phyloP scores from a whole-genome alignment of 2,797 vertebrate species.

The Glyptemys insculpta region DNA sequence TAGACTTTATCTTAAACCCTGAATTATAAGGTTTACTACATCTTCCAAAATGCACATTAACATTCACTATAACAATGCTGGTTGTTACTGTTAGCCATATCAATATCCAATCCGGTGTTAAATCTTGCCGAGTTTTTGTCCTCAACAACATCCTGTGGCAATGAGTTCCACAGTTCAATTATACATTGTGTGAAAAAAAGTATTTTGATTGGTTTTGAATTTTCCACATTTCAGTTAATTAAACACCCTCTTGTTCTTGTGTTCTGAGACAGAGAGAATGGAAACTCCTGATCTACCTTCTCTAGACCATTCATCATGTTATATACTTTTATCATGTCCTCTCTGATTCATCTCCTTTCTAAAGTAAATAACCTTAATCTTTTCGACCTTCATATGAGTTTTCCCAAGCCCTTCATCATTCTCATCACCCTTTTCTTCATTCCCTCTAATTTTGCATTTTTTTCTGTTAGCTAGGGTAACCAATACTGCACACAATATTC shows the following conservation, averaged over 20 bases:
- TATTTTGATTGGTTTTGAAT: background rate
- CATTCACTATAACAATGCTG: background rate
- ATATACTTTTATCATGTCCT: background rate
- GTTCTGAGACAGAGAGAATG: background rate
- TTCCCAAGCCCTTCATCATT: background rate
- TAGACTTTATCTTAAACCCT: background rate
- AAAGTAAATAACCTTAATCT: background rate
- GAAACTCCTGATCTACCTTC: background rate
- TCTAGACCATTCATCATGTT: background rate
- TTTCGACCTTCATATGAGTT: background rate
- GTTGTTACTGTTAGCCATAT: background rate
- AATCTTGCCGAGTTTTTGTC: background rate
- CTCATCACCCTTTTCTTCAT: background rate
- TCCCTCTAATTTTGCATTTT: background rate
- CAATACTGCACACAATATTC: background rate
- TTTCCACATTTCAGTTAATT: background rate
- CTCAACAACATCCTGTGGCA: background rate
- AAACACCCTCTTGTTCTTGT: background rate
- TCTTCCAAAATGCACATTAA: background rate
- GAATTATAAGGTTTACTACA: background rate
- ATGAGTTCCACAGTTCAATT: background rate
- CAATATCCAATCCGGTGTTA: background rate
- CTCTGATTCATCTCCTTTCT: background rate
- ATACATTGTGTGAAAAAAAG: background rate
- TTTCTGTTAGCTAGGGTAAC: background rate